A percentile compares a stretch with the other conserved stretches of the same genome.
Conservation (phyloP, 2,113 vertebrate genomes). For the Promerops cafer region DNA sequence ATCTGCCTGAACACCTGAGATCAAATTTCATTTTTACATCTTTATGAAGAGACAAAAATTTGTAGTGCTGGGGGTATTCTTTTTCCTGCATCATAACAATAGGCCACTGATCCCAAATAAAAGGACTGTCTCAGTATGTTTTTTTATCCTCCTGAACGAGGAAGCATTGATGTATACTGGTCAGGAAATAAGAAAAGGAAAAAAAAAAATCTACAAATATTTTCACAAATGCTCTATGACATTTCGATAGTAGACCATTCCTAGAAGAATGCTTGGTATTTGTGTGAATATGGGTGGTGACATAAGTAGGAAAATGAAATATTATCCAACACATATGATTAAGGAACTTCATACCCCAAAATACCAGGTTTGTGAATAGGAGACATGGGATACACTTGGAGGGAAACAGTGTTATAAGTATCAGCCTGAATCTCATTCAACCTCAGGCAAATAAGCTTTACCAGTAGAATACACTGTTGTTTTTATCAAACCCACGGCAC, state of each 20-base stretch:
- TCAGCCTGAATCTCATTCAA: not conserved
- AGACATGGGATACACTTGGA: not conserved
- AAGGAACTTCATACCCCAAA: not conserved
- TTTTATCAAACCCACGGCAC: not conserved
- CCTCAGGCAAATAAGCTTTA: not conserved
- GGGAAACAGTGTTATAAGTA: not conserved
- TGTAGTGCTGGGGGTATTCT: not conserved
- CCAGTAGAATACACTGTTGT: not conserved
- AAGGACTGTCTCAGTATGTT: not conserved
- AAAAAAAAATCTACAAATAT: not conserved
- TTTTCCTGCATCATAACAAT: not conserved
- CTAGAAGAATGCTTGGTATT: not conserved
- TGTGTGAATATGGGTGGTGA: not conserved
- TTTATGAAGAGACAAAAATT: not conserved
- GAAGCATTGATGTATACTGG: not conserved
- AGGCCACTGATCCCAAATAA: not conserved
- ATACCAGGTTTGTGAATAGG: not conserved
- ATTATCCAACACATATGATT: not conserved
- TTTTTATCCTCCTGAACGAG: not conserved
- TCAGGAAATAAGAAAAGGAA: not conserved
- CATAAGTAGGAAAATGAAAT: not conserved
- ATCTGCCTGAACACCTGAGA: not conserved
- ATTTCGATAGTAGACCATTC: not conserved
- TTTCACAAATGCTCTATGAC: not conserved
- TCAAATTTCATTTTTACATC: not conserved